phyloP scores from a whole-genome alignment of 2,797 vertebrate species.

The Tachyglossus aculeatus region DNA sequence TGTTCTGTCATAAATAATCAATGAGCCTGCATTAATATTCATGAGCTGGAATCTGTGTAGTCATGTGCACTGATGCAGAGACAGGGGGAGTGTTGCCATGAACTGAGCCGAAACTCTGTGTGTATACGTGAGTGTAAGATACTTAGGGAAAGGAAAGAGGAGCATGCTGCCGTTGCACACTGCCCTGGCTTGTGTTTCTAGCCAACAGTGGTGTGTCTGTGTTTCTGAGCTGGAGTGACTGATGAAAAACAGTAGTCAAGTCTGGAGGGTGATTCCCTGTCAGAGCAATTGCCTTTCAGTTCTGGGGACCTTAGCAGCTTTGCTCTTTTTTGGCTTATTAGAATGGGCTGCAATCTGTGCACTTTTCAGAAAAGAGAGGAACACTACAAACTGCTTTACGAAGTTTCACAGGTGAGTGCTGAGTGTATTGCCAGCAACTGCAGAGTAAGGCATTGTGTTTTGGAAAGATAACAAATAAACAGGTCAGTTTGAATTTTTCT shows the following conservation, averaged over 20 bases:
- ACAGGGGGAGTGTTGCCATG: slow-evolving; percentile 84
- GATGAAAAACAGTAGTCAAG: slow-evolving; percentile 90
- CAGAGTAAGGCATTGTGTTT: slow-evolving; percentile 57
- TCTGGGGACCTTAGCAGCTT: slow-evolving; percentile 76
- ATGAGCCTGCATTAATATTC: slow-evolving; percentile 87
- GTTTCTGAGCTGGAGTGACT: slow-evolving; percentile 87
- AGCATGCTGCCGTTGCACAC: slow-evolving; percentile 72
- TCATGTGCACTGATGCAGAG: slow-evolving; percentile 88
- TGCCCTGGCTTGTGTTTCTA: slow-evolving; percentile 70
- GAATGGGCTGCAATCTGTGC: slow-evolving; percentile 99
- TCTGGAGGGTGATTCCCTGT: slow-evolving; percentile 92
- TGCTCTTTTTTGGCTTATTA: slow-evolving; percentile 80
- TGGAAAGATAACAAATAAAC: slow-evolving; percentile 43
- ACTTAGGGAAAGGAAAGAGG: slow-evolving; percentile 76
- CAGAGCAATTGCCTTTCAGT: slow-evolving; percentile 80
- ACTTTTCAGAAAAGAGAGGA: slow-evolving; percentile 98
- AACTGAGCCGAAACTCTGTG: slow-evolving; percentile 81
- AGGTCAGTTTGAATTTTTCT: slow-evolving; percentile 55
- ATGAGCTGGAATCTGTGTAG: slow-evolving; percentile 87
- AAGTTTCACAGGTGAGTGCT: slow-evolving; percentile 96
- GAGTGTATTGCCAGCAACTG: slow-evolving; percentile 51
- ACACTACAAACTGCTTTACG: slow-evolving; percentile 98
- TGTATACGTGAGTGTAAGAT: slow-evolving; percentile 76
- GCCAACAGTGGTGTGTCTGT: slow-evolving; percentile 79
- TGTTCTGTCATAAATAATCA: slow-evolving; percentile 89